These are phyloP conservation scores for Papilio elwesi DNA, from an alignment of 2,888 invertebrate species.

Conservation along the genomic window DNA sequence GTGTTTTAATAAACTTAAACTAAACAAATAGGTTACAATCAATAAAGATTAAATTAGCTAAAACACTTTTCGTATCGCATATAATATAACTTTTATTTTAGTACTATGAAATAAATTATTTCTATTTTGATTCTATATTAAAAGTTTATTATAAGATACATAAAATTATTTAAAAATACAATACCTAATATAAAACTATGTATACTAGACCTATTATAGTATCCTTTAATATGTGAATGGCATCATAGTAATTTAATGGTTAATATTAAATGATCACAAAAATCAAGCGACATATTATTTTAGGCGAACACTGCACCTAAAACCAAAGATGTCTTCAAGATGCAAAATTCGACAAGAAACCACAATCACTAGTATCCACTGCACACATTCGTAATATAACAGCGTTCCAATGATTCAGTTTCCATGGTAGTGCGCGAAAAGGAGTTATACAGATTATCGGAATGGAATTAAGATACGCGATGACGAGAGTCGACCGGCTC, in stretches of 20 bases:
- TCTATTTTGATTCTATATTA: too few relatives aligned
- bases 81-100: too few relatives aligned
- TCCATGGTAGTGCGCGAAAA: slow-evolving; percentile 28
- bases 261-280: slow-evolving; percentile 58
- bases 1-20: too few relatives aligned
- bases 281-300: slow-evolving; percentile 69
- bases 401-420: slow-evolving; percentile 37
- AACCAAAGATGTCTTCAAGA: slow-evolving; percentile 64
- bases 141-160: not conserved
- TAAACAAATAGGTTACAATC: too few relatives aligned
- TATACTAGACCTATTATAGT: not conserved
- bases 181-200: not conserved
- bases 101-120: too few relatives aligned
- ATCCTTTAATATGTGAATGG: slow-evolving; percentile 53
- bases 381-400: slow-evolving; percentile 53
- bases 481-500: slow-evolving; percentile 53
- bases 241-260: slow-evolving; percentile 54
- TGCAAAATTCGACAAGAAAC: slow-evolving; percentile 53
- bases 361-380: slow-evolving; percentile 68
- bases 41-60: too few relatives aligned
- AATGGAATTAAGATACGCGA: slow-evolving; percentile 58
- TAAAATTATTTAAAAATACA: not conserved
- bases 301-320: slow-evolving; percentile 72
- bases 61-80: too few relatives aligned
- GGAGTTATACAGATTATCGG: slow-evolving; percentile 9